Conservation (phyloP, 2,888 invertebrate species). For the Syrista parreyssii region DNA sequence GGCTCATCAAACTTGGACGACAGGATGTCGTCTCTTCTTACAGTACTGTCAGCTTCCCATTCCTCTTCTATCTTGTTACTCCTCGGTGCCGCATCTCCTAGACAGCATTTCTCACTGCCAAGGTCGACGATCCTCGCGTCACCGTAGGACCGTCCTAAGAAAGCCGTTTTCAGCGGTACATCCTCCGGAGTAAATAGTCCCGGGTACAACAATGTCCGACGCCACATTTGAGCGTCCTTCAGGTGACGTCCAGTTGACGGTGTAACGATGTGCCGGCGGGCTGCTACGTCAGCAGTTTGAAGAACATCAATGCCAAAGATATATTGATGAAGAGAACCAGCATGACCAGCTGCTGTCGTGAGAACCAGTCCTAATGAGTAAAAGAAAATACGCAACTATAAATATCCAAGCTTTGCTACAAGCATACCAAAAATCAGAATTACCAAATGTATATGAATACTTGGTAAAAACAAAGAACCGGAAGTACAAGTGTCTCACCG, state of each 20-base stretch:
- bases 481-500: background rate
- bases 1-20: background rate
- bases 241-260: slow-evolving; percentile 61
- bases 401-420: background rate
- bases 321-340: slow-evolving; percentile 94
- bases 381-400: background rate
- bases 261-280: slow-evolving; percentile 65
- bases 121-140: slow-evolving; percentile 1
- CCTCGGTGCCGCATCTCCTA: background rate
- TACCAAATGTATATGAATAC: too few species aligned
- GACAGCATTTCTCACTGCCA: background rate
- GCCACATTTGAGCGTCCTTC: slow-evolving; percentile 22
- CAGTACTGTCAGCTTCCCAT: background rate
- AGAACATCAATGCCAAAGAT: slow-evolving; percentile 94
- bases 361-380: slow-evolving; percentile 90
- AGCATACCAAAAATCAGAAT: too few species aligned
- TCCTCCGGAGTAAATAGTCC: background rate
- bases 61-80: background rate
- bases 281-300: slow-evolving; percentile 94
- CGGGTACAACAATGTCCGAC: slow-evolving; percentile 1
- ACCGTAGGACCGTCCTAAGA: slow-evolving; percentile 30
- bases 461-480: background rate
- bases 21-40: background rate
- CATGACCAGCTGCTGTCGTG: slow-evolving; percentile 93
- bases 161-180: slow-evolving; percentile 45